Conservation (phyloP, 2,888 invertebrate genomes). For the Synanthedon vespiformis region DNA sequence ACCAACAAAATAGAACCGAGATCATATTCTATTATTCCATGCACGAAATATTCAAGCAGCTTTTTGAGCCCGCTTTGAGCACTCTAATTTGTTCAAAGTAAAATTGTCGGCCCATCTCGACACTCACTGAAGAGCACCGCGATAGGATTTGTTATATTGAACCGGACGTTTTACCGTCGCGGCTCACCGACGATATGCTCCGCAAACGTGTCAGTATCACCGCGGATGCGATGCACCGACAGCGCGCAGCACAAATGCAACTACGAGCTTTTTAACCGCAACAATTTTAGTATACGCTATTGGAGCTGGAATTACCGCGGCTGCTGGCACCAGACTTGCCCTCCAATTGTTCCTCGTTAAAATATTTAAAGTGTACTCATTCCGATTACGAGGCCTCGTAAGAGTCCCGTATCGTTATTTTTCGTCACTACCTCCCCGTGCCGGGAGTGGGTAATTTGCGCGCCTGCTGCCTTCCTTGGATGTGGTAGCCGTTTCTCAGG, state of each 20-base stretch:
- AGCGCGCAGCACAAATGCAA: conserved; percentile 51
- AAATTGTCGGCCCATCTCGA: conserved; percentile 52
- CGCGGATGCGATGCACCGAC: conserved; percentile 39
- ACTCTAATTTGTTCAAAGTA: neutral
- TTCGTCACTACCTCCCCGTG: conserved; percentile 70
- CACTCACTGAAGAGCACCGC: conserved; percentile 27
- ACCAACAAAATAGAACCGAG: neutral
- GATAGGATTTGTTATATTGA: conserved; percentile 26
- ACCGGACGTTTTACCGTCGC: conserved; percentile 26
- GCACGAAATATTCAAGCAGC: conserved; percentile 52
- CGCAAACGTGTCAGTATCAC: conserved; percentile 17
- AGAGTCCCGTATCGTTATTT: conserved; percentile 75
- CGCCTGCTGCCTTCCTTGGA: conserved; percentile 70
- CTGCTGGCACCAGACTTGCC: conserved; percentile 73
- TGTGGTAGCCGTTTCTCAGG: neutral
- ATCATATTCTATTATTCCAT: neutral
- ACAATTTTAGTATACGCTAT: conserved; percentile 55
- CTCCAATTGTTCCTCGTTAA: neutral
- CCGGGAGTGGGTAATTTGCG: neutral
- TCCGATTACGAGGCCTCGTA: conserved; percentile 58
- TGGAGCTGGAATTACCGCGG: conserved; percentile 12
- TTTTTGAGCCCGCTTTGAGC: conserved; percentile 67
- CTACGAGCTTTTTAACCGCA: conserved; percentile 61
- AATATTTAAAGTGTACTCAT: neutral
- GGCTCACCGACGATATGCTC: conserved; percentile 28